These are phyloP conservation scores for Drosophila formosana DNA, from an alignment of 2,888 invertebrate species.

Conservation along the genomic window DNA sequence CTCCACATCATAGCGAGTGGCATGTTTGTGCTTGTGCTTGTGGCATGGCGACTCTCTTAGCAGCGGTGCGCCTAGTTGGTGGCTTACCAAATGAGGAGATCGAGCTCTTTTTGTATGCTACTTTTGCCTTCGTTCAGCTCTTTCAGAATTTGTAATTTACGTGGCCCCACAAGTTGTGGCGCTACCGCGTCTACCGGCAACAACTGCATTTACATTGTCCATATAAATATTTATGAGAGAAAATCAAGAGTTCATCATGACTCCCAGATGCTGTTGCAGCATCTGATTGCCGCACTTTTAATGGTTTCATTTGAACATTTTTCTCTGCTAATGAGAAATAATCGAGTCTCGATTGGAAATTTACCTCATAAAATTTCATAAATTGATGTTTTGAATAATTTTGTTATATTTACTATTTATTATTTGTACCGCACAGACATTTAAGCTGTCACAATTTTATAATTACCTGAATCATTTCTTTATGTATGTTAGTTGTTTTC, in stretches of 20 bases:
- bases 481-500: no score
- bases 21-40: slow-evolving; percentile 44
- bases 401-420: no score
- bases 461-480: no score
- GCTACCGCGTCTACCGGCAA: slow-evolving; percentile 50
- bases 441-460: no score
- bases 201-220: slow-evolving; percentile 63
- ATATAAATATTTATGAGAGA: slow-evolving; percentile 75
- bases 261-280: slow-evolving; percentile 1
- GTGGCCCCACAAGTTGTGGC: slow-evolving; percentile 78
- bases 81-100: slow-evolving; percentile 81
- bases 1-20: slow-evolving; percentile 11
- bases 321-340: slow-evolving; percentile 13
- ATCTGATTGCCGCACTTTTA: slow-evolving; percentile 28
- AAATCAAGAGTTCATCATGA: slow-evolving; percentile 71
- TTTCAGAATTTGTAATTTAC: slow-evolving; percentile 68
- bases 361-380: no score
- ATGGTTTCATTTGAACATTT: slow-evolving; percentile 12
- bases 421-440: no score
- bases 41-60: slow-evolving; percentile 21
- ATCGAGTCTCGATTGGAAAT: not conserved
- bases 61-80: slow-evolving; percentile 74
- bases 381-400: no score
- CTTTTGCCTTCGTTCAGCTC: slow-evolving; percentile 44
- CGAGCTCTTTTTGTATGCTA: slow-evolving; percentile 35